Base-by-base conservation (phyloP, 2,113 vertebrate genomes). In the Cinclus cinclus region DNA sequence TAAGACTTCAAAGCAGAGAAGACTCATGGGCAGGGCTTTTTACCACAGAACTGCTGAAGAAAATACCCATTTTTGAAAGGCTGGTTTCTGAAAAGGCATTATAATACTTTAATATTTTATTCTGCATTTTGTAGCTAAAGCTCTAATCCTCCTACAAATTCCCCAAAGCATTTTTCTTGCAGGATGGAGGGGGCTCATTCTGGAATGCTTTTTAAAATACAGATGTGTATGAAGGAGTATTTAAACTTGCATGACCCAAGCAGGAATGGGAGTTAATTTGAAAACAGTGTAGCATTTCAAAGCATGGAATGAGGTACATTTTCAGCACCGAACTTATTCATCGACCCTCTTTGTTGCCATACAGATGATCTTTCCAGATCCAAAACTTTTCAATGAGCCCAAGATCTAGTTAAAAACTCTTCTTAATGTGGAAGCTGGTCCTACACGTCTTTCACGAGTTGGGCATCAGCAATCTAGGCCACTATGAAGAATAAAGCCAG, bases 1-100 rank as follows among this genome's bases (percentile, higher is more conserved):
- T 73, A 64, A 49, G 58, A 89, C 78, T 95, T 95, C 83, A 94
- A 94, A 95, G 94, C 83, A 69, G 60, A 58, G 37, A 87, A 76
- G 13, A 83, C 86, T 89, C 58, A 68, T 71, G 74, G 84, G 63
- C 83, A 89, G 74, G 62, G 50, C 53, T 83, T 94, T 87, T 68
- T 89, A 71, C 84, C 31, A 73, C 31, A 67, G 75, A 88, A 44
- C 46, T 83, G 44, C 63, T 60, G 67, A 77, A 83, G 67, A 87
- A 89, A 92, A 92, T 82, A 56, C 15, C 49, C 49, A 58, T 79
- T 96, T 94, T 91, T 56, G 53, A 84, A 84, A 78, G 28, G 19
- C 31, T 84, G 37, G 2, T 82, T 94, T 91, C 50, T 90, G 78
- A 89, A 91, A 92, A 87, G 41, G 11, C 74, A 35, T 56, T 78